Evolutionary conservation across 2,888 invertebrate species (phyloP), one percentile per base, ranked within the genome.

Genomic region (Hermodice carunculata): DNA sequence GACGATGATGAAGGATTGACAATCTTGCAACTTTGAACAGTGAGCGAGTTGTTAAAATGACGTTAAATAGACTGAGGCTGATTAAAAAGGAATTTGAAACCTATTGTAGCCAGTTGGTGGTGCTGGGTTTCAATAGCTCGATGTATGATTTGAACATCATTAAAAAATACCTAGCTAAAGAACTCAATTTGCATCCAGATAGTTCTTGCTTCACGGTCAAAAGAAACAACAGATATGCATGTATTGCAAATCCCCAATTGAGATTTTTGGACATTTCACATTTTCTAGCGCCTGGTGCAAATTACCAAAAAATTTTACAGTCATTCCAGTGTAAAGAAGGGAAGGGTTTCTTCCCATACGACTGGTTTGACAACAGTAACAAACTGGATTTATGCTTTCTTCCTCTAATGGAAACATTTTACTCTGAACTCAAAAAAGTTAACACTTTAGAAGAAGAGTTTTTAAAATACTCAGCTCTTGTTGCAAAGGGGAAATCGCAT

Each of bases 301-400:
- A 22, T 17, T 57, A 57, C 28, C 22, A 17, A 2, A 40, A 57
- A 43, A 43, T 57, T 26, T 43, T 57, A 3, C 40, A 43, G 32
- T 42, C 57, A 3, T 57, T 29, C 22, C 43, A 57, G 19, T 14
- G 24, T 17, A 3, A n/a, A 14, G 57, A 42, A n/a, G 5, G 26
- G 6, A 57, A 57, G 11, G 32, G 57, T 8, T 57, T 40, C 29
- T 57, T 57, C 26, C 57, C 57, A 1, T 57, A 57, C 29, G 57
- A 57, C 14, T 57, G 44, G 43, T 29, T 57, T 17, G 57, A 57
- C 44, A 28, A 40, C 29, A 17, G 24, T 11, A 43, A 26, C 17
- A 57, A 43, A 57, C 42, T 57, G n/a, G 42, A 57, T 11, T 3
- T n/a, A 2, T 4, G 17, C 14, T 6, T 11, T 57, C 57, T 57